Evolutionary conservation across 2,113 vertebrate species (phyloP).

Genomic region (Pristiophorus japonicus): DNA sequence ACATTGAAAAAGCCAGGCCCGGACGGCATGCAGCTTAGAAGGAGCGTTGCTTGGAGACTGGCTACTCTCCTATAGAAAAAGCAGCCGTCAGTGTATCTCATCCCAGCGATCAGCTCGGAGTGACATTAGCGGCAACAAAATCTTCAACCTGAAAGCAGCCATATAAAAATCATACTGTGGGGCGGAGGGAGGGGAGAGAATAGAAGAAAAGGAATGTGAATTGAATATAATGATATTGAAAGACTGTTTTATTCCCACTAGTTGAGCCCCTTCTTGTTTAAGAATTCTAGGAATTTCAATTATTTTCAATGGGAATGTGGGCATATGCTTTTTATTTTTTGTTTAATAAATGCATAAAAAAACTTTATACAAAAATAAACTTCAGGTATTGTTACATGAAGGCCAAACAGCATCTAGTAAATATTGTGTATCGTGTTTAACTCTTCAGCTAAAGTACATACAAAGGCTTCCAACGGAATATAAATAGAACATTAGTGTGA

Average conservation of each 20-base stretch:
- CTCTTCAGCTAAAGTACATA: background rate
- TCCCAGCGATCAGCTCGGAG: background rate
- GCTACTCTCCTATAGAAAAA: background rate
- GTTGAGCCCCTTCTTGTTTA: background rate
- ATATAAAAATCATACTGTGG: background rate
- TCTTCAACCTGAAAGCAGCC: background rate
- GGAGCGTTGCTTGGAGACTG: background rate
- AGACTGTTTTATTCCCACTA: slow-evolving; percentile 14
- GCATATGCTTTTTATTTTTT: background rate
- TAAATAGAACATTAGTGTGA: background rate
- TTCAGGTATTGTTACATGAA: background rate
- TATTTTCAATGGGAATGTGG: slow-evolving; percentile 7
- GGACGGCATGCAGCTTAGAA: too few species aligned
- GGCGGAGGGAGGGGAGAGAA: background rate
- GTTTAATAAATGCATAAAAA: background rate
- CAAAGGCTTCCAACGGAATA: background rate
- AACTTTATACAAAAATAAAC: background rate
- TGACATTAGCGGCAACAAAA: background rate
- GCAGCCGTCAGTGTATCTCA: background rate
- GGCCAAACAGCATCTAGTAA: background rate
- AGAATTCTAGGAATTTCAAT: slow-evolving; percentile 20
- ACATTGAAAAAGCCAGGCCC: too few species aligned
- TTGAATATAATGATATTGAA: background rate
- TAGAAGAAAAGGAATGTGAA: background rate
- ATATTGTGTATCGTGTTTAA: background rate